Base-by-base conservation (phyloP, 2,888 invertebrate species). In the Blastobasis adustella region DNA sequence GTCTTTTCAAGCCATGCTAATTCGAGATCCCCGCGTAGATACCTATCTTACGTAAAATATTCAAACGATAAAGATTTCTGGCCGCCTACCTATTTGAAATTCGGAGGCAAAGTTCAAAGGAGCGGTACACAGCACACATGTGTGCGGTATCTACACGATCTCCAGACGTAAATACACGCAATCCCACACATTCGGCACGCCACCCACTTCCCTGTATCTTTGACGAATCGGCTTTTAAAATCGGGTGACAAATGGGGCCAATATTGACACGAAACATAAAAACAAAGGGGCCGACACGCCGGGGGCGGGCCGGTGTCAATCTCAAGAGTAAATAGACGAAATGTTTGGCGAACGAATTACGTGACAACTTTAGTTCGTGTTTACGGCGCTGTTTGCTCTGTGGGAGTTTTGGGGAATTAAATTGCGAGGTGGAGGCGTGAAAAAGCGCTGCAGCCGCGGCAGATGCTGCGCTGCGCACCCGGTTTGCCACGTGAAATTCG, bases 341-440 rank as follows among this genome's bases (percentile, higher is more conserved):
- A 66, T 86, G 79, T 87, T 87, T 86, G 83, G 76, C 73, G 69
- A 81, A 84, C 79, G 82, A 83, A 85, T 86, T 84, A 87, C 79
- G 76, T 81, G 83, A 83, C 83, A 83, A 78, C 69, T 79, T 77
- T 73, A 70, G 73, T 73, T 67, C 58, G 53, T 70, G 76, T 77
- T 75, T 73, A 69, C 67, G 53, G 60, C 68, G 63, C 63, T 79
- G 76, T 78, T 80, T 76, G 63, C 63, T 36, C 9, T 6, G 9
- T 49, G 69, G 65, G 73, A 69, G 67, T 67, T 72, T 43, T 62
- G 66, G 67, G 65, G 72, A 73, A 71, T 72, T 68, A 54, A 56
- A 60, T 52, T 56, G 72, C 69, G 72, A 67, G 66, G 67, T 61
- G 66, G 56, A 58, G 47, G 57, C 23, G 23, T 23, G 23, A 69